Evolutionary conservation across 2,113 vertebrate genomes (phyloP).

Genomic region (Ahaetulla prasina): DNA sequence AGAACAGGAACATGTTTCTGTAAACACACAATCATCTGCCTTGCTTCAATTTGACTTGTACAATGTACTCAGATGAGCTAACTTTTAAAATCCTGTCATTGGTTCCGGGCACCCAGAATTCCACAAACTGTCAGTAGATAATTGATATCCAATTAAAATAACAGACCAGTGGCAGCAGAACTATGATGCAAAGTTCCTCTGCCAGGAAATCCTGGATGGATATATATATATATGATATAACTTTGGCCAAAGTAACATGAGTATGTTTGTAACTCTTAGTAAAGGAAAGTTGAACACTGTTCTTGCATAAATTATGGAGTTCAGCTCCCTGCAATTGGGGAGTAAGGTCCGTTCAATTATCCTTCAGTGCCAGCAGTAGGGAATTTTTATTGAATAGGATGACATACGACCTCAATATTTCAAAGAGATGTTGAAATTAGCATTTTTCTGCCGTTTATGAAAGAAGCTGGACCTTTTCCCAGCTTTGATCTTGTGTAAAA

Average conservation of each 20-base stretch:
- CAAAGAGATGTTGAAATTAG: constrained; percentile 8
- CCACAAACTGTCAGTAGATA: not conserved
- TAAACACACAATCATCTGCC: constrained; percentile 10
- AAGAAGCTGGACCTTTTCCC: not conserved
- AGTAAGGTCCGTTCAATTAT: not conserved
- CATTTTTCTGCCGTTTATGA: not conserved
- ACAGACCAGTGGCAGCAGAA: not conserved
- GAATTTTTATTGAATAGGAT: not conserved
- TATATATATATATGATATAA: too few relatives aligned
- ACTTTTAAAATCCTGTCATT: constrained; percentile 1
- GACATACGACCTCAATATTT: not conserved
- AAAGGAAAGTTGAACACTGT: not conserved
- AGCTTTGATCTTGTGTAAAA: not conserved
- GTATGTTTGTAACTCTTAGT: not conserved
- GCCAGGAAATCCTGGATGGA: not conserved
- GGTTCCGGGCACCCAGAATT: not conserved
- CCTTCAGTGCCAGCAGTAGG: not conserved
- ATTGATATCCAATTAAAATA: not conserved
- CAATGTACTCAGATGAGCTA: not conserved
- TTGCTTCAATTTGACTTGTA: not conserved
- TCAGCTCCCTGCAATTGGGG: not conserved
- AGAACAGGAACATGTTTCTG: constrained; percentile 4
- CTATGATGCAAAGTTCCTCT: not conserved
- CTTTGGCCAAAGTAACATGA: not conserved
- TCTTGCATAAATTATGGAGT: not conserved